Evolutionary conservation across 2,113 vertebrate species (phyloP), one percentile per base, ranked within the genome.

Genomic region (Gulo gulo): DNA sequence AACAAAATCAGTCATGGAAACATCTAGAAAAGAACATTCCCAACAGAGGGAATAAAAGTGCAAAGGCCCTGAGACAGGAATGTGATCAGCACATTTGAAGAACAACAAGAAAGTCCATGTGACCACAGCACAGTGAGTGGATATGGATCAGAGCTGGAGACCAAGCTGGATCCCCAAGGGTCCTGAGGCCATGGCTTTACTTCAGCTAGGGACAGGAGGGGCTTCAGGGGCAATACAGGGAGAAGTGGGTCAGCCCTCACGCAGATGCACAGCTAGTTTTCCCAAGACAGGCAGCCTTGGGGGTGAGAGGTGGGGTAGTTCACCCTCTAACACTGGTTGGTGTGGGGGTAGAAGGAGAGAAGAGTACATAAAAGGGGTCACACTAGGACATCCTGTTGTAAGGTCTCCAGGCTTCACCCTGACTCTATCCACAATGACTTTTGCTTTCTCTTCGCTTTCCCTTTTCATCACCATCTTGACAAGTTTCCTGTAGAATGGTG

Each of bases 341-440:
- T 23, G 42, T 78, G 24, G 42, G 71, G 26, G 26, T 78, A 45
- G n/a, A 18, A 9, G 47, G 4, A 3, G 4, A n/a, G n/a, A 52
- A 23, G 16, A 1, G 2, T 0, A 55, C 4, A 50, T 16, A 39
- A 12, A n/a, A 29, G 3, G 39, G 71, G 26, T 6, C 18, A 26
- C 14, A 7, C 12, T 29, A 23, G 71, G 52, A 81, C 23, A 78
- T 57, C n/a, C 57, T 34, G 7, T 10, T 20, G n/a, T 36, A 12
- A 45, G 23, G 42, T 84, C 65, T 79, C 79, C n/a, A 67, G 45
- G n/a, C 26, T 69, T 92, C 36, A 13, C 14, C 61, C 20, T 34
- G 31, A 34, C 2, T 15, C 36, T 45, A 6, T 23, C 4, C 36
- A n/a, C 36, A 34, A 23, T 59, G n/a, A 57, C 16, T 20, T 86